phyloP scores from a whole-genome alignment of 1,140 invertebrate genomes.

The Neodiprion virginianus region DNA sequence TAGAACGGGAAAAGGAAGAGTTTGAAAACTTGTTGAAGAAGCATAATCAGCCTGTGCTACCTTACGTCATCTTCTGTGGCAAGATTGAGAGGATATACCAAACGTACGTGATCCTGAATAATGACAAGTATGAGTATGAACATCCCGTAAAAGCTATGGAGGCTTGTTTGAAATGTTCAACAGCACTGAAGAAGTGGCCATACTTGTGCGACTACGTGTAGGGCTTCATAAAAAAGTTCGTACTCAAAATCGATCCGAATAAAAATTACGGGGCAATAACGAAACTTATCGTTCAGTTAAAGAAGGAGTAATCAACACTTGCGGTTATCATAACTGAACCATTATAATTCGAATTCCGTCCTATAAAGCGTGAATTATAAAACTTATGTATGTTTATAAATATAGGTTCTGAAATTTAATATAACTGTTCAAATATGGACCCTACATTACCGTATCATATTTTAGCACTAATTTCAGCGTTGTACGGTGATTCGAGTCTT shows the following conservation, averaged over 20 bases:
- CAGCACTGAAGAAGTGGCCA: slow-evolving; percentile 19
- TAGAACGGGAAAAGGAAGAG: not conserved
- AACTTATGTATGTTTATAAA: too few species aligned
- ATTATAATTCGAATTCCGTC: too few species aligned
- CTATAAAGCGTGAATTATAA: too few species aligned
- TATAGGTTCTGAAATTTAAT: too few species aligned
- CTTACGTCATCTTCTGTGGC: slow-evolving; percentile 25
- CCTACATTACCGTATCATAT: not conserved
- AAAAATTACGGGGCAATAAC: slow-evolving; percentile 5
- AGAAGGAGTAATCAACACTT: too few species aligned
- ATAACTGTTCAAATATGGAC: too few species aligned
- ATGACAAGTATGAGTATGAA: slow-evolving; percentile 12
- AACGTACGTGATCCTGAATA: slow-evolving; percentile 15
- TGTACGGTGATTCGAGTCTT: slow-evolving; percentile 24
- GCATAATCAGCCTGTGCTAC: not conserved
- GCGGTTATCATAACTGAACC: too few species aligned
- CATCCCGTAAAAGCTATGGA: slow-evolving; percentile 21
- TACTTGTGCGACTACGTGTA: slow-evolving; percentile 24
- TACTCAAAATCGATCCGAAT: slow-evolving; percentile 17
- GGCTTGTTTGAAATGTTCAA: slow-evolving; percentile 25
- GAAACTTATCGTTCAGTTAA: too few species aligned
- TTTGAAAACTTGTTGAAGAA: not conserved
- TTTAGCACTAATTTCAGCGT: slow-evolving; percentile 12
- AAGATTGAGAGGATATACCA: not conserved
- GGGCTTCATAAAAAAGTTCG: slow-evolving; percentile 21